These are phyloP conservation scores for Anas georgica DNA, from an alignment of 2,797 vertebrate species.

Conservation along the genomic window DNA sequence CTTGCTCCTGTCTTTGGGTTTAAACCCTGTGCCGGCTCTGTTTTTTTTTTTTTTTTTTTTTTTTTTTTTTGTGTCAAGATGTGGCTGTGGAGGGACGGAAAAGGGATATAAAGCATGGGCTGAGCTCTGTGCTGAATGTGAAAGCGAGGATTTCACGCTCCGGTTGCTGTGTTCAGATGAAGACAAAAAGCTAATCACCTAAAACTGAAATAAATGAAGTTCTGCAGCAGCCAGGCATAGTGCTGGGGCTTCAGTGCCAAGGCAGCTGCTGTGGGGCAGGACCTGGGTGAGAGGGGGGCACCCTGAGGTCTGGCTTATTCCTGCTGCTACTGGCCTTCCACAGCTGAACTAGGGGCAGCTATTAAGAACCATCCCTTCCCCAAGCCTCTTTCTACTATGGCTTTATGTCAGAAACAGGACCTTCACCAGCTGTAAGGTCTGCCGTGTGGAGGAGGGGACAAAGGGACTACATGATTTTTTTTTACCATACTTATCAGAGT, in stretches of 20 bases:
- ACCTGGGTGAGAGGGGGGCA: not conserved
- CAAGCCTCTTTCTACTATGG: not conserved
- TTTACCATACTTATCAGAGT: not conserved
- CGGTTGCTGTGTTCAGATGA: not conserved
- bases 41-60: not conserved
- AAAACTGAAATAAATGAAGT: not conserved
- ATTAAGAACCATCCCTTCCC: not conserved
- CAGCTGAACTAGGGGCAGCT: not conserved
- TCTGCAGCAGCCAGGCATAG: not conserved
- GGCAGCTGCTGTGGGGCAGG: not conserved
- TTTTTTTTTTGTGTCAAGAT: not conserved
- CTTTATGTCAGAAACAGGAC: accelerated
- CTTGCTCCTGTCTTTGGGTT: not conserved
- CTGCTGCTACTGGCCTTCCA: not conserved
- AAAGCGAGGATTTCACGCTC: not conserved
- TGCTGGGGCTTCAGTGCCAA: not conserved
- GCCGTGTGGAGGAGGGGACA: not conserved
- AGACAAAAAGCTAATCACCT: not conserved
- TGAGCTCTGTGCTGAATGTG: not conserved
- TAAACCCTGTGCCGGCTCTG: not conserved
- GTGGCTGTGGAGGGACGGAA: accelerated
- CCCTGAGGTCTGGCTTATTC: accelerated
- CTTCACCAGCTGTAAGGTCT: not conserved
- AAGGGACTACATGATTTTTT: not conserved
- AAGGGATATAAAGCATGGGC: not conserved